Base-by-base conservation (phyloP, 1,140 invertebrate species). In the Aphelinus certus region DNA sequence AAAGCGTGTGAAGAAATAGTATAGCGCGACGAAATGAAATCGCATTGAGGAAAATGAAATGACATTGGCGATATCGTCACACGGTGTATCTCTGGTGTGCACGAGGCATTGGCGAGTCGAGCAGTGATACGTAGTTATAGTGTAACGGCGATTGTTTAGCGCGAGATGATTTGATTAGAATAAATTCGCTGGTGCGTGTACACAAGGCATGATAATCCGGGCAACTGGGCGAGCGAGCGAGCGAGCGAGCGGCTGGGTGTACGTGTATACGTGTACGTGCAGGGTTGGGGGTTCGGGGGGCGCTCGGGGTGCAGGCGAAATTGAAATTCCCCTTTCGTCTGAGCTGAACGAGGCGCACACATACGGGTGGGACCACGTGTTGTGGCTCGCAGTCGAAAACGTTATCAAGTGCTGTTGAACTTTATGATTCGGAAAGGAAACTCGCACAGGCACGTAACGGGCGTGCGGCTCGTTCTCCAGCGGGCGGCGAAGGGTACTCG, bases 361-460 rank as follows among this genome's bases (percentile, higher is more conserved):
- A 6, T 6, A 3, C 2, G 3, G n/a, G 42, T 3, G 56, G 56
- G 10, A 5, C 3, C 10, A 2, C 2, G 56, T 10, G 56, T 26
- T n/a, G 57, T 42, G 3, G 57, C 3, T 5, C n/a, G 57, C 57
- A 58, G 42, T 60, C 26, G 58, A 60, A 45, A 60, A 60, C 58
- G 42, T 60, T 60, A 60, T 60, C 58, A 60, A 60, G 58, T 60
- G 42, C 58, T 60, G 58, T 60, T 60, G 58, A 60, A 60, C 58
- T 60, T 60, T 60, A 60, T 60, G 42, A 60, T 60, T 60, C 58
- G 26, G 58, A 60, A 60, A 60, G 45, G 58, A 43, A 60, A 60
- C 42, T 43, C 42, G 42, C 42, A 7, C 26, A 7, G 9, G 7
- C 2, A 56, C 10, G 55, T 56, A 56, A n/a, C 26, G 55, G 10